These are phyloP conservation scores for Syrphus vitripennis DNA, from an alignment of 2,888 invertebrate species.

Conservation along the genomic window DNA sequence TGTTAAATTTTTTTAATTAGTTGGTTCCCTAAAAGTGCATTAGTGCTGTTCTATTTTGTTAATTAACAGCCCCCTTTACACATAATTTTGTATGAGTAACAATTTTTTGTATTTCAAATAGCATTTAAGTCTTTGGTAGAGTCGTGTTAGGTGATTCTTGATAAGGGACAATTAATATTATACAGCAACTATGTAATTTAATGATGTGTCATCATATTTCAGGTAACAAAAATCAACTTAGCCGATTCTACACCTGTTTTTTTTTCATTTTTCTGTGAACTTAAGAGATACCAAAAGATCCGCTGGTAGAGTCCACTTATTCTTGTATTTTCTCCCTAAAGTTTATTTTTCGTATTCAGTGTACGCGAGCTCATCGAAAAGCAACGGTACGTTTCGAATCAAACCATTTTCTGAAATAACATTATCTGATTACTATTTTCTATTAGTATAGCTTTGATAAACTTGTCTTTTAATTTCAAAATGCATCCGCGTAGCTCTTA, in stretches of 20 bases:
- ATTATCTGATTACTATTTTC: neutral
- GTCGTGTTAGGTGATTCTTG: too few species aligned
- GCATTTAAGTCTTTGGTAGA: neutral
- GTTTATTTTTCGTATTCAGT: too few species aligned
- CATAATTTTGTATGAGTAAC: neutral
- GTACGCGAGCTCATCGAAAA: too few species aligned
- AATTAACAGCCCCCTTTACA: neutral
- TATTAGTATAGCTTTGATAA: neutral
- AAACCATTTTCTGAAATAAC: neutral
- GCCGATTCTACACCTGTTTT: too few species aligned
- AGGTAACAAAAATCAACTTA: too few species aligned
- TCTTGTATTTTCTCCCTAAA: too few species aligned
- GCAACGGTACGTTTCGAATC: neutral
- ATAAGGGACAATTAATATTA: too few species aligned
- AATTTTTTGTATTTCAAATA: neutral
- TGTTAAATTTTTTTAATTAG: neutral
- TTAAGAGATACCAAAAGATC: too few species aligned
- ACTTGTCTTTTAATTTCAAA: neutral
- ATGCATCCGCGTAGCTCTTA: neutral
- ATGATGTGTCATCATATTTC: too few species aligned
- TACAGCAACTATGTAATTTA: too few species aligned
- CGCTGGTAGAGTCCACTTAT: too few species aligned
- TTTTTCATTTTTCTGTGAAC: too few species aligned
- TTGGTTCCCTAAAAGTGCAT: neutral
- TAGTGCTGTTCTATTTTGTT: neutral